phyloP scores from a whole-genome alignment of 2,113 vertebrate species.

The Puntigrus tetrazona region DNA sequence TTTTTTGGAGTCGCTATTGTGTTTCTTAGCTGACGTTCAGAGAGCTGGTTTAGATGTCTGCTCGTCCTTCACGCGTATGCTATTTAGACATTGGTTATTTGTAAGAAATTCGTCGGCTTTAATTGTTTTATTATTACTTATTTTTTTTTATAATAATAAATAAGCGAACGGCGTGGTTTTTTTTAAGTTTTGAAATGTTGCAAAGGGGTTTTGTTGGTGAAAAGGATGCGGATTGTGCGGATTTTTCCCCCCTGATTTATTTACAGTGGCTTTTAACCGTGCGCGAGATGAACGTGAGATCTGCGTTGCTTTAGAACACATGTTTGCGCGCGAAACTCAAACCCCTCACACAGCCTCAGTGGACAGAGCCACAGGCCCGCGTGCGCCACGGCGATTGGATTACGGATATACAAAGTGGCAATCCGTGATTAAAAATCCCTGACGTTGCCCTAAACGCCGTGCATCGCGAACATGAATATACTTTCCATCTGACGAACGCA shows the following conservation, averaged over 20 bases:
- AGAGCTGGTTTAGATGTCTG: conserved; percentile 17
- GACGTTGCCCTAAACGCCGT: neutral
- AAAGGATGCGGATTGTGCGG: neutral
- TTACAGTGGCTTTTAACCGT: neutral
- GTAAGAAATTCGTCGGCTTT: neutral
- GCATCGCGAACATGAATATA: neutral
- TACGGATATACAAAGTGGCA: conserved; percentile 36
- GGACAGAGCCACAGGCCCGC: neutral
- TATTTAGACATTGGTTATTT: neutral
- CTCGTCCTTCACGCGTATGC: neutral
- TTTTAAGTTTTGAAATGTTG: neutral
- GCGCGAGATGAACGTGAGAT: neutral
- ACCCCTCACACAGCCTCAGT: neutral
- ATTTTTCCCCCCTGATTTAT: neutral
- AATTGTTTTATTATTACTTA: neutral
- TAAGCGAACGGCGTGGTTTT: neutral
- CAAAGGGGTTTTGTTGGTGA: neutral
- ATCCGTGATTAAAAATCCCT: conserved; percentile 21
- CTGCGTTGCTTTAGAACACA: neutral
- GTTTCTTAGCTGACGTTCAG: conserved; percentile 42
- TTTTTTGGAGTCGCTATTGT: conserved; percentile 70
- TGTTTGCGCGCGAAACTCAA: neutral
- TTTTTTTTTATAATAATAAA: no score
- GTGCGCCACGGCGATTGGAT: conserved; percentile 23
- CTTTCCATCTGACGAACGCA: neutral